Percentiles rank a stretch among this genome's conserved stretches.
Conservation (phyloP, 2,888 invertebrate species). For the Andrena minutula region DNA sequence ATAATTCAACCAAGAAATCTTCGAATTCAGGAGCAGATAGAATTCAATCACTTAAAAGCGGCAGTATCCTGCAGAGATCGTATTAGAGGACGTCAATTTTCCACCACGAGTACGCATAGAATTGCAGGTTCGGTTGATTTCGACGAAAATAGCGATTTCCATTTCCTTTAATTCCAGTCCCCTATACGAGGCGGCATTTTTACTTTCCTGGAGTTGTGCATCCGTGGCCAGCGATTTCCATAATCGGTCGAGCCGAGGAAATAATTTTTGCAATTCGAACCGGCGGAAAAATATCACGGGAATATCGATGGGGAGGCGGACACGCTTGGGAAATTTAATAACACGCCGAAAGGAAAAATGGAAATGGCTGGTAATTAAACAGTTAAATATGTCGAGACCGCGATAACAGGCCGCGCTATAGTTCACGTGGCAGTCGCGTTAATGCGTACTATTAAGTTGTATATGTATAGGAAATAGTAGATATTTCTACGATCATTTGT, state of each 20-base stretch:
- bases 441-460: conserved; percentile 37
- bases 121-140: not conserved
- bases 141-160: conserved; percentile 11
- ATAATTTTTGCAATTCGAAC: conserved; percentile 21
- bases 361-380: conserved; percentile 15
- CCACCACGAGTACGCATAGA: not conserved
- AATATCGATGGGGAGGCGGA: not conserved
- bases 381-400: conserved; percentile 15
- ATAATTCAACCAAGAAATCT: too few relatives aligned
- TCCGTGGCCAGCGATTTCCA: conserved; percentile 33
- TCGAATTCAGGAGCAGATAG: too few relatives aligned
- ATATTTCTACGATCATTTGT: conserved; percentile 47
- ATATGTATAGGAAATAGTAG: conserved; percentile 45
- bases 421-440: conserved; percentile 9
- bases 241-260: conserved; percentile 31
- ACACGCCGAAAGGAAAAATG: conserved; percentile 17
- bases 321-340: conserved; percentile 22
- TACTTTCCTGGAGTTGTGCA: not conserved
- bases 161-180: conserved; percentile 20
- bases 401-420: conserved; percentile 14
- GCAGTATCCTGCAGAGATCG: not conserved
- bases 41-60: not conserved
- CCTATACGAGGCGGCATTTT: conserved; percentile 7
- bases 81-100: conserved; percentile 7
- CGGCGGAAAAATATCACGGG: not conserved